Conservation (phyloP, 2,888 invertebrate genomes). For the Orchesella flavescens region DNA sequence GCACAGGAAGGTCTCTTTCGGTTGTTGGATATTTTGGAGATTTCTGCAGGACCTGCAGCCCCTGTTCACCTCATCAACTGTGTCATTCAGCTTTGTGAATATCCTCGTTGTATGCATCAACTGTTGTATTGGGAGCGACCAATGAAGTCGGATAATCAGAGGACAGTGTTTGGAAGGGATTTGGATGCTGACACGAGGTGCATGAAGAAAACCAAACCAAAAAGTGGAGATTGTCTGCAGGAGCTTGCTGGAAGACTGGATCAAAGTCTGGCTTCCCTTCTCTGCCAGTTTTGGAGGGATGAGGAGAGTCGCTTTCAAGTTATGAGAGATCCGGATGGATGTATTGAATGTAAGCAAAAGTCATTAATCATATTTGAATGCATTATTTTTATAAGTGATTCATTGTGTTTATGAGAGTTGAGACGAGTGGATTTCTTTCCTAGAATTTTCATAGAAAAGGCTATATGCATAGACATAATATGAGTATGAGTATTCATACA, state of each 20-base stretch:
- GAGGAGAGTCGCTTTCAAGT: constrained; percentile 67
- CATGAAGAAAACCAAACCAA: background rate
- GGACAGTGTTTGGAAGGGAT: constrained; percentile 50
- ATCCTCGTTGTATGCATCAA: constrained; percentile 69
- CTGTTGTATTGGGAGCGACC: constrained; percentile 66
- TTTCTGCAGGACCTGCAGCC: constrained; percentile 62
- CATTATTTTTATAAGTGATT: background rate
- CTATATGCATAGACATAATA: background rate
- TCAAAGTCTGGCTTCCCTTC: constrained; percentile 60
- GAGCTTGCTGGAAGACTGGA: constrained; percentile 51
- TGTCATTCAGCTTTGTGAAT: constrained; percentile 68
- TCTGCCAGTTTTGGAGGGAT: constrained; percentile 70
- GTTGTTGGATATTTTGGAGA: constrained; percentile 69
- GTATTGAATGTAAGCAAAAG: constrained; percentile 69
- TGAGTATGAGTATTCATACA: too few relatives aligned
- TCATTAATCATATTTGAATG: background rate
- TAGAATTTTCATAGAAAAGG: too few relatives aligned
- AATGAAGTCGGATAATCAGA: constrained; percentile 16
- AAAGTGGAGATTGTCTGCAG: constrained; percentile 56
- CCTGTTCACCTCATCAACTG: constrained; percentile 62
- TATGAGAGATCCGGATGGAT: constrained; percentile 64
- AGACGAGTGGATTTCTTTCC: too few relatives aligned
- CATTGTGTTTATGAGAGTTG: too few relatives aligned
- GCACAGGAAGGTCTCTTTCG: constrained; percentile 67
- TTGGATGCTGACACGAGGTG: background rate